Evolutionary conservation across 2,797 vertebrate genomes (phyloP), one percentile per base, ranked within the genome.

Genomic region (Gephyroberyx darwinii): DNA sequence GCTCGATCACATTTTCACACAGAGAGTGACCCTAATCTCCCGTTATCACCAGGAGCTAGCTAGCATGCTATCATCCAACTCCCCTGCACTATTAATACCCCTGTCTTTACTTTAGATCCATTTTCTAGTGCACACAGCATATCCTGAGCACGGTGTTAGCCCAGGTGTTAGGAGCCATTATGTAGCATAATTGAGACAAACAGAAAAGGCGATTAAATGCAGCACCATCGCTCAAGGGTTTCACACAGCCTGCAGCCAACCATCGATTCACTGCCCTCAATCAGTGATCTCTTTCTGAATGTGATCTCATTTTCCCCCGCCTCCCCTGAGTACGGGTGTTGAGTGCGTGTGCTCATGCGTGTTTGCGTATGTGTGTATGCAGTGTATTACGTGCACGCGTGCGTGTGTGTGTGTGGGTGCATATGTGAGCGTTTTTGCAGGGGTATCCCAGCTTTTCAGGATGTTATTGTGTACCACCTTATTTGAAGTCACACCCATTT

Each of bases 181-280:
- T 92, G 92, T 86, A 82, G 89, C 86, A 89, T 94, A 92, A 93
- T 93, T 93, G 92, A 94, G 91, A 93, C 90, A 93, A 92, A 91
- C 92, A 91, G 86, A 91, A 89, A 92, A 91, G 85, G 87, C 91
- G 92, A 93, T 93, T 92, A 92, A 93, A 93, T 90, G 90, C 88
- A 88, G 90, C 86, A 86, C 90, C 90, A 91, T 93, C 90, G 85
- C 88, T 94, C 92, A 90, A 69, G 37, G 84, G 89, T 88, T 91
- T 87, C 86, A 83, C 78, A 16, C 84, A 85, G 90, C 91, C 90
- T 89, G 88, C 75, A 84, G 88, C 91, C 86, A 89, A 72, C 89
- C 90, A 94, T 93, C 88, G 92, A 94, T 93, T 93, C 90, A 84
- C 88, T 93, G 91, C 92, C 92, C 92, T 93, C 91, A 92, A 94